A percentile compares a stretch with the other conserved stretches of the same genome.
These are phyloP conservation scores for Balaenoptera acutorostrata DNA, from an alignment of 2,113 vertebrate genomes.

Conservation along the genomic window DNA sequence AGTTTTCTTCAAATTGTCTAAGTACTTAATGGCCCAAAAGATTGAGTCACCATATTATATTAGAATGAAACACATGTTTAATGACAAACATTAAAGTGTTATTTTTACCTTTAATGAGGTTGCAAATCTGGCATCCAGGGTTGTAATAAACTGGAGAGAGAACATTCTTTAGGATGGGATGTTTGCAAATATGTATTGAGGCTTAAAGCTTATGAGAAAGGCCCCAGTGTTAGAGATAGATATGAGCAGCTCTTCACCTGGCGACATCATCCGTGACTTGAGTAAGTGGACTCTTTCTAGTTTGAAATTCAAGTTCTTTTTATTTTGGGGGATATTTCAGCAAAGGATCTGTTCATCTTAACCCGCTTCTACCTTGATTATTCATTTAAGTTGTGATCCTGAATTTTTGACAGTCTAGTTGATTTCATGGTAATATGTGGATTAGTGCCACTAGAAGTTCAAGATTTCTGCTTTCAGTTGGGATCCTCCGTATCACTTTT, in stretches of 20 bases:
- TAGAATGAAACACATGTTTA: neutral
- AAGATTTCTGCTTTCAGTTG: neutral
- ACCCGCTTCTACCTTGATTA: neutral
- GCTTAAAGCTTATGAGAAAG: neutral
- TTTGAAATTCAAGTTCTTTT: neutral
- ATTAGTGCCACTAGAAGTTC: neutral
- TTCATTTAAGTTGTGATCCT: constrained; percentile 44
- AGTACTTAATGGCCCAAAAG: neutral
- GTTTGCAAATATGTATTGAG: neutral
- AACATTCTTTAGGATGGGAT: neutral
- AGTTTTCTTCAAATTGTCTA: neutral
- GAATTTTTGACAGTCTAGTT: constrained; percentile 18
- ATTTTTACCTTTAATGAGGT: neutral
- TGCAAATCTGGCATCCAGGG: neutral
- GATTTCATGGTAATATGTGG: constrained; percentile 47
- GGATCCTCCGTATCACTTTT: neutral
- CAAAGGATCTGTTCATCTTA: neutral
- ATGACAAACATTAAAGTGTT: neutral
- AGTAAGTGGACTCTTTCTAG: neutral
- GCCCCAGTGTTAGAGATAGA: neutral
- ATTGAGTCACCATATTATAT: neutral
- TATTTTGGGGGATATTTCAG: neutral
- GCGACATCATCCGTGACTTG: neutral
- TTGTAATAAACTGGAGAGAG: neutral
- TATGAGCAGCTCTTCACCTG: neutral